phyloP scores from a whole-genome alignment of 1,140 invertebrate species.

The Pteromalus puparum region DNA sequence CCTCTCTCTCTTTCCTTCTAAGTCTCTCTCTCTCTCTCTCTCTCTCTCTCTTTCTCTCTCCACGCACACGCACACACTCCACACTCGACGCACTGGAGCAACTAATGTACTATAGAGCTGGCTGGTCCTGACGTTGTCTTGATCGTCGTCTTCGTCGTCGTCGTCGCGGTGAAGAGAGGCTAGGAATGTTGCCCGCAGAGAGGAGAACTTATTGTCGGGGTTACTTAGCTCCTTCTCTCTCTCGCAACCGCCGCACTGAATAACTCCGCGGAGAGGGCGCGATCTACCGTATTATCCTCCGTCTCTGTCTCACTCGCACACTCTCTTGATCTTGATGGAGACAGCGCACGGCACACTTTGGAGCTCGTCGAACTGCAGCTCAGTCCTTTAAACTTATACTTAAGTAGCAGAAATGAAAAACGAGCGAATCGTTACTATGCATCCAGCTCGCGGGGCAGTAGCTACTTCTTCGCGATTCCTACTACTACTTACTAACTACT shows the following conservation, averaged over 20 bases:
- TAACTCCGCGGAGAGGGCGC: background rate
- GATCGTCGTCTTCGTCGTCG: background rate
- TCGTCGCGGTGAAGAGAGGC: conserved; percentile 37
- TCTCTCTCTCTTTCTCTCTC: background rate
- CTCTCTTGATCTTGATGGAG: too few relatives aligned
- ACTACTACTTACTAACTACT: background rate
- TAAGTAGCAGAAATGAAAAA: background rate
- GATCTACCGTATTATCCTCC: background rate
- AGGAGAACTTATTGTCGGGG: conserved; percentile 37
- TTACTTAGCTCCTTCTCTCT: background rate
- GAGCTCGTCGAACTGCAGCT: too few relatives aligned
- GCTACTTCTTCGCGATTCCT: background rate
- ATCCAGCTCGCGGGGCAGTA: background rate
- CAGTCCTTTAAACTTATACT: background rate
- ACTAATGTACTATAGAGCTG: too few relatives aligned
- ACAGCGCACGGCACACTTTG: too few relatives aligned
- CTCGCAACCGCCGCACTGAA: background rate
- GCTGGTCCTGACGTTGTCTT: background rate
- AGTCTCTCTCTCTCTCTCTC: background rate
- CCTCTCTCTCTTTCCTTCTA: conserved; percentile 1
- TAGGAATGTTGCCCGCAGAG: conserved; percentile 30
- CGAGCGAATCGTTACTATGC: background rate
- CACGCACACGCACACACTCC: background rate
- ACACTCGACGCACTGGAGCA: background rate
- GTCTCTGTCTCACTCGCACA: background rate